phyloP scores from a whole-genome alignment of 2,888 invertebrate species.

The Eurytoma adleriae region DNA sequence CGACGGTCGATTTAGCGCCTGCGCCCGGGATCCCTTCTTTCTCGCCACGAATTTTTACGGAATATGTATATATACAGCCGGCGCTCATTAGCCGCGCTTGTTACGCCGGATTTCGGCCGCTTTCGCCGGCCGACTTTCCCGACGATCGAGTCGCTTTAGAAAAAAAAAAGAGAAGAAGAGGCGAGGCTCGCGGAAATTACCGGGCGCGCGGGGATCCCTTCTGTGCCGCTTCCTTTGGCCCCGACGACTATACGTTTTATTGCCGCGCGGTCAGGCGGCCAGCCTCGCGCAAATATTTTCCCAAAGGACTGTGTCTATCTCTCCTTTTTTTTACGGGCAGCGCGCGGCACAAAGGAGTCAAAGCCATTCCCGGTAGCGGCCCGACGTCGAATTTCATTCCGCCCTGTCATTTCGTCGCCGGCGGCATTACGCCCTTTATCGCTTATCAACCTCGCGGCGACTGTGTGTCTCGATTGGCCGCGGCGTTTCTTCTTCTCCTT shows the following conservation, averaged over 20 bases:
- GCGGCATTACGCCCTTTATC: background rate
- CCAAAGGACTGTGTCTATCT: background rate
- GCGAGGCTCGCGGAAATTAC: no score
- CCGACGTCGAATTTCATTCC: conserved; percentile 15
- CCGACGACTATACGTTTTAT: conserved; percentile 15
- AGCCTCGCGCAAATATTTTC: conserved; percentile 36
- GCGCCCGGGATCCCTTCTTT: background rate
- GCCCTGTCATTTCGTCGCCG: background rate
- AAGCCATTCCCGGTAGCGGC: conserved; percentile 24
- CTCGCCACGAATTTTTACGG: background rate
- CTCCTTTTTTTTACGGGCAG: conserved; percentile 20
- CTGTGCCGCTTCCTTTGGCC: background rate
- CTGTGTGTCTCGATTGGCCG: background rate
- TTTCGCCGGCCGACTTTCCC: background rate
- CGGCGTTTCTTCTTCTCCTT: background rate
- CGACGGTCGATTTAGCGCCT: conserved; percentile 9
- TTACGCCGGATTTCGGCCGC: background rate
- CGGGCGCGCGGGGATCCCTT: no score
- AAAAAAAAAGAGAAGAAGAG: no score
- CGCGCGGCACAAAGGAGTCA: conserved; percentile 33
- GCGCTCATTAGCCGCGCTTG: background rate
- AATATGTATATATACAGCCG: background rate
- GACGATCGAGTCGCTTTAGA: no score
- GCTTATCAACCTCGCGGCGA: background rate
- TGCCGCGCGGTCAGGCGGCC: conserved; percentile 13